Percentiles rank a stretch among this genome's conserved stretches.
Conservation (phyloP, 2,113 vertebrate species). For the Albula glossodonta region DNA sequence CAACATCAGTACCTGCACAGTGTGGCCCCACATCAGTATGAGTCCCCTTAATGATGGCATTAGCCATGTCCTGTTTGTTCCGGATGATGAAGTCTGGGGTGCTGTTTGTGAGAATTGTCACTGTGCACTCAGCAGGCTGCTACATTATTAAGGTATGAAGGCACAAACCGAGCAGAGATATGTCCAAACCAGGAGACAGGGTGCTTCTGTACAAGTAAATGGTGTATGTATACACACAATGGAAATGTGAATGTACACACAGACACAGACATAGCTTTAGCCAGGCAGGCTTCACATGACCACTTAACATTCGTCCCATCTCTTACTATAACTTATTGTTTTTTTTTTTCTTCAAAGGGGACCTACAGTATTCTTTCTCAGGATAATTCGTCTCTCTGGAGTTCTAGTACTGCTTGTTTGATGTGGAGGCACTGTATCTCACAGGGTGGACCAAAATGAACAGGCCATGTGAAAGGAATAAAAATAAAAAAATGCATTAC, state of each 20-base stretch:
- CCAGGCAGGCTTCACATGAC: background rate
- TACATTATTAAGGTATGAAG: constrained; percentile 81
- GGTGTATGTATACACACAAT: no score
- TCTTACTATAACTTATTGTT: background rate
- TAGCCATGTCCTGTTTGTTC: constrained; percentile 87
- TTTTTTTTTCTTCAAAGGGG: background rate
- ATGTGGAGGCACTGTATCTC: background rate
- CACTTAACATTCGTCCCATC: no score
- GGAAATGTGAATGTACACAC: background rate
- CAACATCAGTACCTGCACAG: background rate
- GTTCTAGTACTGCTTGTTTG: background rate
- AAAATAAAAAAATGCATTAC: background rate
- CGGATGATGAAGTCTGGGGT: constrained; percentile 45
- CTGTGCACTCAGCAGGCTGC: constrained; percentile 60
- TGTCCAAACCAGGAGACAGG: no score
- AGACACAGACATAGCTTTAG: background rate
- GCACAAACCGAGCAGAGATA: background rate
- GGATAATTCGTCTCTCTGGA: background rate
- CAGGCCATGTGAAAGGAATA: background rate
- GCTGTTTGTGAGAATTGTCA: constrained; percentile 89
- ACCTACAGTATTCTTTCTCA: background rate
- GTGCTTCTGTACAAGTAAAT: no score
- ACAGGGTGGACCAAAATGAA: background rate
- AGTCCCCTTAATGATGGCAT: constrained; percentile 72
- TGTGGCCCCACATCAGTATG: background rate